Conservation (phyloP, 2,797 vertebrate species). For the Sphenopsis melanotis region DNA sequence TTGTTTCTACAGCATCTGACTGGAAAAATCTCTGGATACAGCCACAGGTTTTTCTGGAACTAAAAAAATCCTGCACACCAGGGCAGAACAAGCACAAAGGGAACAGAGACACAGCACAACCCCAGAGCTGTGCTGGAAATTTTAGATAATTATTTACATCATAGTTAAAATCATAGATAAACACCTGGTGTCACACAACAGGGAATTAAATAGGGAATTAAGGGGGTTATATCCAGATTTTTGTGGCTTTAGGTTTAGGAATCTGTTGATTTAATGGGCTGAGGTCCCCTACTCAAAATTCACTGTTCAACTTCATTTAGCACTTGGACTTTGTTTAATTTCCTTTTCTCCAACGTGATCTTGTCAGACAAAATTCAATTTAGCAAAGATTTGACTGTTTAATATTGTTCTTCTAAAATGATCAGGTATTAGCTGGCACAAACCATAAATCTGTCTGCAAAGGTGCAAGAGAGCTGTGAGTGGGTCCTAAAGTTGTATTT, state of each 20-base stretch:
- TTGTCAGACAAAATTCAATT: not conserved
- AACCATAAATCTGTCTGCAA: not conserved
- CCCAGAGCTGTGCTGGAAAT: not conserved
- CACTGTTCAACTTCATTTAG: not conserved
- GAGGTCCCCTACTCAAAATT: not conserved
- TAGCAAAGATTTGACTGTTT: not conserved
- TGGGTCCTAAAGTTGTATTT: not conserved
- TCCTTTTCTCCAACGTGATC: not conserved
- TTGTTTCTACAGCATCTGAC: not conserved
- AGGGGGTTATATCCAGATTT: not conserved
- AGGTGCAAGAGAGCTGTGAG: not conserved
- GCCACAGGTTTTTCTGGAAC: not conserved
- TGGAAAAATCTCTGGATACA: not conserved
- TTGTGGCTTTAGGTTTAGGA: not conserved
- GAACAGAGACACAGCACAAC: not conserved
- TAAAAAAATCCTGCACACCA: not conserved
- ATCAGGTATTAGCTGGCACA: not conserved
- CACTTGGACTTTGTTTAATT: not conserved
- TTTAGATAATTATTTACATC: not conserved
- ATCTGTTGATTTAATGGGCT: not conserved
- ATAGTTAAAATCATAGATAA: not conserved
- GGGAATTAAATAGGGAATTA: not conserved
- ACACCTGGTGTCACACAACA: not conserved
- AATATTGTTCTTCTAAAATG: not conserved
- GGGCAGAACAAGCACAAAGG: accelerated